Evolutionary conservation across 1,140 invertebrate species (phyloP).

Genomic region (Drosophila grimshawi): DNA sequence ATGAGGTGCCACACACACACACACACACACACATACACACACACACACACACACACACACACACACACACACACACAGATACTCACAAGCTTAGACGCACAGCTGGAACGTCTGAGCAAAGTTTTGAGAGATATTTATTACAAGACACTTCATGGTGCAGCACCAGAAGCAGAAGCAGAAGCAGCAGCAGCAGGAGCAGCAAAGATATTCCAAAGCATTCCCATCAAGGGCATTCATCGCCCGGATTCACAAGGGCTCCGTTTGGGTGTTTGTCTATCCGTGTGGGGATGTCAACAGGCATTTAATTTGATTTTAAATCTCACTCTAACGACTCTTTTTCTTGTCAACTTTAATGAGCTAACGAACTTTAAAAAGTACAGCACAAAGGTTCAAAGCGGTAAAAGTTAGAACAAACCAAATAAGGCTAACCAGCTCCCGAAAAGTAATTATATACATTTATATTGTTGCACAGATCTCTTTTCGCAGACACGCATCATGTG

Average conservation of each 20-base stretch:
- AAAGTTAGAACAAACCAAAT: no score
- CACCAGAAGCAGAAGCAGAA: background rate
- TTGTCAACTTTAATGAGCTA: constrained; percentile 16
- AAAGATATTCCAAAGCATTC: background rate
- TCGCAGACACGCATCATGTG: background rate
- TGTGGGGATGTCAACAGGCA: constrained; percentile 72
- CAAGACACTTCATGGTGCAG: constrained; percentile 70
- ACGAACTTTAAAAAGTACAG: background rate
- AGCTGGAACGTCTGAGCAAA: constrained; percentile 50
- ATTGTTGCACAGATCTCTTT: background rate
- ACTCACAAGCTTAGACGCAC: background rate
- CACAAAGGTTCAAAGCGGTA: no score
- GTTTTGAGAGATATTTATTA: constrained; percentile 79
- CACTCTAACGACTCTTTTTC: background rate
- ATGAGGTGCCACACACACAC: constrained; percentile 38
- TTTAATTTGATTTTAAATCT: constrained; percentile 80
- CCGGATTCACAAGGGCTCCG: constrained; percentile 25
- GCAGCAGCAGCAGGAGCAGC: constrained; percentile 3
- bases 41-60: background rate
- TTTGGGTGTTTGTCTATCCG: constrained; percentile 8
- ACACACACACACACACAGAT: constrained; percentile 18
- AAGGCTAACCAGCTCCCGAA: no score
- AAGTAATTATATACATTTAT: background rate
- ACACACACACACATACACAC: no score
- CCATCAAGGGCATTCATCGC: constrained; percentile 34